phyloP scores from a whole-genome alignment of 2,888 invertebrate genomes.

The Habroteleia sp. region DNA sequence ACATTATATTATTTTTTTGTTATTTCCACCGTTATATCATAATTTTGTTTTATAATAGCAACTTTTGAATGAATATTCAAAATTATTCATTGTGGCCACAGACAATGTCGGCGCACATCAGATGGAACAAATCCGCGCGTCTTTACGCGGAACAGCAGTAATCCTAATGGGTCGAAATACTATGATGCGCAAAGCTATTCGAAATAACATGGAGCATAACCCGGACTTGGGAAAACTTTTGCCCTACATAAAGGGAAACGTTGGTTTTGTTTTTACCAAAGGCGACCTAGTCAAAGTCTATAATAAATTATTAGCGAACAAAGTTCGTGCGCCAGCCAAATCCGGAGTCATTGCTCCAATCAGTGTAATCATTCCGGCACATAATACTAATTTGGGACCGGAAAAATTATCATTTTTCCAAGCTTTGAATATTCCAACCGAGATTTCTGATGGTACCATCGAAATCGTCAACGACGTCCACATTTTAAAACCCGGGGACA shows the following conservation, averaged over 20 bases:
- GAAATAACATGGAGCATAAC: slow-evolving; percentile 97
- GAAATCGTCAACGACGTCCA: slow-evolving; percentile 99
- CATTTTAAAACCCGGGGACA: slow-evolving; percentile 96
- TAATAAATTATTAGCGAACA: slow-evolving; percentile 96
- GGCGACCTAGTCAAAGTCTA: slow-evolving; percentile 96
- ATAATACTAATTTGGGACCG: slow-evolving; percentile 98
- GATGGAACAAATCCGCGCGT: slow-evolving; percentile 99
- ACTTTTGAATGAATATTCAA: slow-evolving; percentile 98
- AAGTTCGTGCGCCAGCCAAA: slow-evolving; percentile 98
- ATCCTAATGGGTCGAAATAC: slow-evolving; percentile 99
- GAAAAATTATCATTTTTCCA: slow-evolving; percentile 99
- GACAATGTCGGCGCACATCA: slow-evolving; percentile 99
- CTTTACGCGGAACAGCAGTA: slow-evolving; percentile 93
- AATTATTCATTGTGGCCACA: slow-evolving; percentile 99
- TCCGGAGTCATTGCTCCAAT: slow-evolving; percentile 98
- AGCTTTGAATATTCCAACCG: slow-evolving; percentile 99
- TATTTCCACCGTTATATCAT: no score
- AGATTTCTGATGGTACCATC: slow-evolving; percentile 99
- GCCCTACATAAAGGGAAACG: slow-evolving; percentile 97
- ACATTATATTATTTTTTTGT: no score
- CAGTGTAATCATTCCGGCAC: slow-evolving; percentile 98
- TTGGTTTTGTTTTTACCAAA: slow-evolving; percentile 99
- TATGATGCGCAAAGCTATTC: slow-evolving; percentile 99
- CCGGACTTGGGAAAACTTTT: slow-evolving; percentile 95
- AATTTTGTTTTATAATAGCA: slow-evolving; percentile 86